Base-by-base conservation (phyloP, 2,113 vertebrate genomes). In the Elgaria multicarinata region DNA sequence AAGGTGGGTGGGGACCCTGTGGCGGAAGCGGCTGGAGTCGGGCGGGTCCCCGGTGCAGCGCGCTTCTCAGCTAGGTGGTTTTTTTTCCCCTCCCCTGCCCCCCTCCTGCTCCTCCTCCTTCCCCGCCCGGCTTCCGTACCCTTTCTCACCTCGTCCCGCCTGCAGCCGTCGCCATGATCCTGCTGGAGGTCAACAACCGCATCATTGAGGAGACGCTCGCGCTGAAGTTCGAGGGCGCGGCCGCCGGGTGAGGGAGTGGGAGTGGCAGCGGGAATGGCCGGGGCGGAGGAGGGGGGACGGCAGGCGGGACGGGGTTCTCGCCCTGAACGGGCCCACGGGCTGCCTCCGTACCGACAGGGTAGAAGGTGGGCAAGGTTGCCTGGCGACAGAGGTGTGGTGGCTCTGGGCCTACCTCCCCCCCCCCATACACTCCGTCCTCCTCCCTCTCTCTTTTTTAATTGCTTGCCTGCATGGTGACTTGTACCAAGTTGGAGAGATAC, bases 131-230 rank as follows among this genome's bases (percentile, higher is more conserved):
- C 20, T 42, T 69, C 87, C 71, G 46, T 58, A 36, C 67, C 84
- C 77, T 46, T 77, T 80, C 87, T 83, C 53, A 46, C 69, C 83
- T 84, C 67, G 83, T 36, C 83, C 83, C 82, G 64, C 82, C 72
- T 89, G 87, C 90, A 93, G 95, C 90, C 92, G 95, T 97, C 97
- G 97, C 97, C 94, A 99, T 99, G 99, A 99, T 99, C 97, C 98
- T 99, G 96, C 97, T 99, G 97, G 99, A 99, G 97, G 98, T 99
- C 93, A 99, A 99, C 95, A 99, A 99, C 98, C 98, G 98, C 92
- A 99, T 99, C 94, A 98, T 99, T 93, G 98, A 99, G 95, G 99
- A 99, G 97, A 99, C 98, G 94, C 97, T 99, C 96, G 91, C 97
- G 92, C 95, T 99, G 92, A 99, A 99, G 97, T 99, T 99, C 94